Conservation (phyloP, 2,797 vertebrate genomes). For the Pelodytes ibericus region DNA sequence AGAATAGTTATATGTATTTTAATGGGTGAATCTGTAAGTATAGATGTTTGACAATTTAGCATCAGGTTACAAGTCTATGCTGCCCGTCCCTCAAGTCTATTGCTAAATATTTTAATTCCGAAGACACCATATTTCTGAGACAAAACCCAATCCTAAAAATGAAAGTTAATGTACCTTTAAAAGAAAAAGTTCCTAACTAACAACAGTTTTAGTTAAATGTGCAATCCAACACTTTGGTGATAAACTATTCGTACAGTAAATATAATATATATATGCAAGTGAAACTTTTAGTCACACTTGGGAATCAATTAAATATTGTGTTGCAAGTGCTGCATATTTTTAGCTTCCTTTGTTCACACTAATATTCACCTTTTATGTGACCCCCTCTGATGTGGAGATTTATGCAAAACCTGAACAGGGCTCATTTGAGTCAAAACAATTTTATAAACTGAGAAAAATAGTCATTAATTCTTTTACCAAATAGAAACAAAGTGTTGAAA, state of each 20-base stretch:
- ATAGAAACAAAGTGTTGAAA: slow-evolving; percentile 5
- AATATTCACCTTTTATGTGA: slow-evolving; percentile 1
- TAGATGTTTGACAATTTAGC: no score
- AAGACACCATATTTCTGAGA: no score
- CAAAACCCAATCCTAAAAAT: no score
- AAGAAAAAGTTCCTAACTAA: slow-evolving; percentile 3
- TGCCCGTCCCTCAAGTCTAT: no score
- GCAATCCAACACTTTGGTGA: background rate
- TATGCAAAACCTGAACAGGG: slow-evolving; percentile 2
- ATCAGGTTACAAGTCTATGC: no score
- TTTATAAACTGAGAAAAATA: background rate
- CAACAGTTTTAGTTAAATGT: slow-evolving; percentile 1
- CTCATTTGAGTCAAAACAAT: slow-evolving; percentile 16
- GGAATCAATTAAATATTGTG: slow-evolving; percentile 24
- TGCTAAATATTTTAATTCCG: no score
- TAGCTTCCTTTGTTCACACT: slow-evolving; percentile 13
- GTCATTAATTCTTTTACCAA: background rate
- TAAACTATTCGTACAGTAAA: background rate
- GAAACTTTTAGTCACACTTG: slow-evolving; percentile 23
- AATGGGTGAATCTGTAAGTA: no score
- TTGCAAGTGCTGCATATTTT: slow-evolving; percentile 19
- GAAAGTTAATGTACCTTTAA: background rate
- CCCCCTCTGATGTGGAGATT: slow-evolving; percentile 12
- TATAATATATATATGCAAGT: slow-evolving; percentile 1
- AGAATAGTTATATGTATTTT: no score